phyloP scores from a whole-genome alignment of 2,113 vertebrate species.

The Forbesichthys agassizii region DNA sequence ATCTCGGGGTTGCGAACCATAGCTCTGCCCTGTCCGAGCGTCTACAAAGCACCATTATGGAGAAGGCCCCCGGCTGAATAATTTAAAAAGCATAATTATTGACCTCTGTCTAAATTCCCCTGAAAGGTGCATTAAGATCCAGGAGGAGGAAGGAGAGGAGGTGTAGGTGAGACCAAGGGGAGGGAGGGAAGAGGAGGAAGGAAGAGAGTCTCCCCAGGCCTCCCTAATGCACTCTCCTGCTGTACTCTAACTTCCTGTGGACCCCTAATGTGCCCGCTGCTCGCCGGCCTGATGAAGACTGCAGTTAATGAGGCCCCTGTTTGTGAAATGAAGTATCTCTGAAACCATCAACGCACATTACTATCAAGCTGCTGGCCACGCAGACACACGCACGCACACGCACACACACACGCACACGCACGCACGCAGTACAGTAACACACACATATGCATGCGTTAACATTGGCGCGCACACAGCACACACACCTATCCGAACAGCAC shows the following conservation, averaged over 20 bases:
- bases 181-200: slow-evolving; percentile 54
- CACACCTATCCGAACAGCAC: slow-evolving; percentile 28
- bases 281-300: slow-evolving; percentile 71
- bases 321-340: slow-evolving; percentile 78
- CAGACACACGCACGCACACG: slow-evolving; percentile 14
- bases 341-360: slow-evolving; percentile 79
- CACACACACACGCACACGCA: slow-evolving; percentile 23
- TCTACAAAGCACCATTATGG: slow-evolving; percentile 84
- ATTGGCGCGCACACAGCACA: neutral
- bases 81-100: slow-evolving; percentile 85
- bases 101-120: slow-evolving; percentile 82
- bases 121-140: slow-evolving; percentile 85
- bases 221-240: slow-evolving; percentile 78
- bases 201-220: slow-evolving; percentile 69
- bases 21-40: slow-evolving; percentile 70
- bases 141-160: slow-evolving; percentile 62
- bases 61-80: slow-evolving; percentile 77
- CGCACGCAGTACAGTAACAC: slow-evolving; percentile 7
- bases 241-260: slow-evolving; percentile 76
- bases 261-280: slow-evolving; percentile 77
- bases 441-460: neutral
- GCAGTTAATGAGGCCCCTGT: slow-evolving; percentile 79
- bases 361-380: slow-evolving; percentile 55
- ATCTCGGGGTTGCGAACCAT: slow-evolving; percentile 72
- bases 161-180: slow-evolving; percentile 67